Evolutionary conservation across 1,140 invertebrate genomes (phyloP).

Genomic region (Aphaenogaster rudis): DNA sequence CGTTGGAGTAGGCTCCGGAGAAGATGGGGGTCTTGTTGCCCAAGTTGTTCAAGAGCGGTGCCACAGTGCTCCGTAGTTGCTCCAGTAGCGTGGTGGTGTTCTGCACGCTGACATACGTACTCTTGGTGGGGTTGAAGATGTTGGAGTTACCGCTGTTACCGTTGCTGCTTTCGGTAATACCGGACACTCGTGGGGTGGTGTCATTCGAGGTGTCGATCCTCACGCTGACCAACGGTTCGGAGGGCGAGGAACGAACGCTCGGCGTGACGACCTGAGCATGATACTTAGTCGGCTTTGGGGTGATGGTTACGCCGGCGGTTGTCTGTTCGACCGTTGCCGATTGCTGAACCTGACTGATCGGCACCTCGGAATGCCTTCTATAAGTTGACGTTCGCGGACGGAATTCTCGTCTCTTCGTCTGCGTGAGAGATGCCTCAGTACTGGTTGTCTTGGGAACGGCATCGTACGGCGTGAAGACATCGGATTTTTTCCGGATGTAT

Average conservation of each 20-base stretch:
- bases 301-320: constrained; percentile 77
- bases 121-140: constrained; percentile 83
- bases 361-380: constrained; percentile 82
- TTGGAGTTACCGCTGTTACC: constrained; percentile 80
- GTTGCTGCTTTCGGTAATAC: constrained; percentile 79
- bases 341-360: constrained; percentile 61
- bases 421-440: constrained; percentile 43
- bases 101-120: constrained; percentile 74
- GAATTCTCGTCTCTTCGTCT: constrained; percentile 74
- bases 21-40: constrained; percentile 83
- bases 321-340: background rate
- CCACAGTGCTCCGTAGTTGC: constrained; percentile 84
- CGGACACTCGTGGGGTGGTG: constrained; percentile 53
- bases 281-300: constrained; percentile 74
- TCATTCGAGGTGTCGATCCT: constrained; percentile 74
- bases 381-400: constrained; percentile 84
- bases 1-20: constrained; percentile 80
- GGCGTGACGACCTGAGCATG: constrained; percentile 61
- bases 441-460: constrained; percentile 35
- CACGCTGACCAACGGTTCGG: constrained; percentile 77
- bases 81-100: constrained; percentile 81
- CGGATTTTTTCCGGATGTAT: constrained; percentile 71
- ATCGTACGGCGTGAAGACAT: constrained; percentile 59
- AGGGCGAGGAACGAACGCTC: constrained; percentile 73
- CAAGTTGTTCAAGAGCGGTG: constrained; percentile 82